phyloP scores from a whole-genome alignment of 2,113 vertebrate genomes.

The Dendrocopos noguchii region DNA sequence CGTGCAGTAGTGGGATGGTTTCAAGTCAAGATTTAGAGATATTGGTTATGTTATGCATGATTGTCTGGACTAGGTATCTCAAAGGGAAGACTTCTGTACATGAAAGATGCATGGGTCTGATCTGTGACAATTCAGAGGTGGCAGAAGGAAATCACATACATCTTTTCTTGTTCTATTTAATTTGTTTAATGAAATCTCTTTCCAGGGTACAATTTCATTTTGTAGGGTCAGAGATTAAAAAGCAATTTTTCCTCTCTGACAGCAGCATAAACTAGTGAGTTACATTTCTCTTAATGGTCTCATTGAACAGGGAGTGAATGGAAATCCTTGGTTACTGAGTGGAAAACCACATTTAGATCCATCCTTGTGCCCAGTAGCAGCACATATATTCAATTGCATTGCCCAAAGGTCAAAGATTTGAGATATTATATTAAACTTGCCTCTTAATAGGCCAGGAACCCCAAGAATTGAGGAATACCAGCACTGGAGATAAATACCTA shows the following conservation, averaged over 20 bases:
- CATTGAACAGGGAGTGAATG: constrained; percentile 32
- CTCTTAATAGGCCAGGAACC: background rate
- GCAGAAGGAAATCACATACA: background rate
- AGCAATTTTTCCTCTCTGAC: constrained; percentile 34
- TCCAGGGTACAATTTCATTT: constrained; percentile 27
- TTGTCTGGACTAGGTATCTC: background rate
- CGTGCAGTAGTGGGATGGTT: background rate
- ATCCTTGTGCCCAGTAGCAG: background rate
- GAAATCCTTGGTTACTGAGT: constrained; percentile 43
- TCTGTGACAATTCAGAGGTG: background rate
- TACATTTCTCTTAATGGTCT: constrained; percentile 43
- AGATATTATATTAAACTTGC: background rate
- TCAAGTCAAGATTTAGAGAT: background rate
- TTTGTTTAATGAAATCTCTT: constrained; percentile 47
- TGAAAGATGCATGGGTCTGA: background rate
- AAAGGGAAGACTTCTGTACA: background rate
- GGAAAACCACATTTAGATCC: constrained; percentile 2
- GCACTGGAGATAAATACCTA: background rate
- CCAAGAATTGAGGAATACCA: background rate
- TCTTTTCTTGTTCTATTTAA: constrained; percentile 25
- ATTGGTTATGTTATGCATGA: accelerated
- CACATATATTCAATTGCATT: background rate
- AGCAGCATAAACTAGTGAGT: constrained; percentile 7
- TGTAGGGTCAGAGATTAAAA: constrained; percentile 56
- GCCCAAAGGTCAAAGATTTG: constrained; percentile 9